phyloP scores from a whole-genome alignment of 2,888 invertebrate genomes.

The Diadegma fenestrale region DNA sequence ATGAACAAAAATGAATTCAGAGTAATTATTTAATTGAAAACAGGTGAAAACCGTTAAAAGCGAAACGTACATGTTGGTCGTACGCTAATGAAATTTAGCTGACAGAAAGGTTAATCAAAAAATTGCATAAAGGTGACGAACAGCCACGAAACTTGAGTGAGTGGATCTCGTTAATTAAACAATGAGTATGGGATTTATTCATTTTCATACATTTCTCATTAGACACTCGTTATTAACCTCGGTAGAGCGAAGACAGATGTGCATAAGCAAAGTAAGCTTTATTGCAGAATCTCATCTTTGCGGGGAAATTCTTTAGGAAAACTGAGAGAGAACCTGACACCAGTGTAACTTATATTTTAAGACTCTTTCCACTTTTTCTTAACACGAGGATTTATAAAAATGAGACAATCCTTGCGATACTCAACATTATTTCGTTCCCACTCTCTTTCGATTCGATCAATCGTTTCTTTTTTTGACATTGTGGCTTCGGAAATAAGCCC shows the following conservation, averaged over 20 bases:
- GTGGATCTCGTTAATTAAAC: constrained; percentile 13
- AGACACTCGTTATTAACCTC: constrained; percentile 8
- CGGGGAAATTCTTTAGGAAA: constrained; percentile 5
- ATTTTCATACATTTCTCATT: constrained; percentile 25
- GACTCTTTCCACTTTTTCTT: not conserved
- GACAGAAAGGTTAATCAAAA: not conserved
- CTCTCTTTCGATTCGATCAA: not conserved
- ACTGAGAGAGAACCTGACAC: not conserved
- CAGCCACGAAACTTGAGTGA: not conserved
- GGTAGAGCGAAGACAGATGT: not conserved
- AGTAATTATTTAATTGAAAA: not conserved
- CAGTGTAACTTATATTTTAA: constrained; percentile 21
- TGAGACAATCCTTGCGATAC: not conserved
- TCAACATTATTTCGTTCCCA: not conserved
- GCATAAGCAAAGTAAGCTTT: constrained; percentile 1
- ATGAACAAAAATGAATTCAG: not conserved
- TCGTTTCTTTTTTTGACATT: not conserved
- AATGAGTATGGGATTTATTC: not conserved
- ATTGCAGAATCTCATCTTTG: not conserved
- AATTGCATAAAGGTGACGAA: not conserved
- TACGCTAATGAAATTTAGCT: not conserved
- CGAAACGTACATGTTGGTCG: not conserved
- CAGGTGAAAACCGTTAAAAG: not conserved
- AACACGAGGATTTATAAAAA: not conserved
- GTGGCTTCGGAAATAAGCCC: not conserved